phyloP scores from a whole-genome alignment of 1,140 invertebrate genomes.

The Ptiloglossa arizonensis region DNA sequence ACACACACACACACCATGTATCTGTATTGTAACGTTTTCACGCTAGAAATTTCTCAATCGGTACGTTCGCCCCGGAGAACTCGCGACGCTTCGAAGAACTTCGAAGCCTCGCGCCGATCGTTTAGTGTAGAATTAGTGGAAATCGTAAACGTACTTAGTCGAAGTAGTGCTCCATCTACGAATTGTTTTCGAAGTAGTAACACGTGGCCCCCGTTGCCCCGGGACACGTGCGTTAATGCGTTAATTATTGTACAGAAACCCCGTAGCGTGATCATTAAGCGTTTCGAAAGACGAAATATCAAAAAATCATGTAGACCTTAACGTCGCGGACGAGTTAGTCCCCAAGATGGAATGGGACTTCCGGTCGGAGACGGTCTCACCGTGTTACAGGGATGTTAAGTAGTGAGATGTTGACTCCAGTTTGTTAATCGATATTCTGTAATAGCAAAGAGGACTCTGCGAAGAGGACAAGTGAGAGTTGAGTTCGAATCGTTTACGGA shows the following conservation, averaged over 20 bases:
- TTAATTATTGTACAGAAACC: background rate
- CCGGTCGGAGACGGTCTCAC: background rate
- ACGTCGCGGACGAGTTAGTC: background rate
- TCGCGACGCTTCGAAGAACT: constrained; percentile 1
- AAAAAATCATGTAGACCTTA: constrained; percentile 1
- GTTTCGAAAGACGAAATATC: background rate
- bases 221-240: background rate
- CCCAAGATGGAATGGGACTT: background rate
- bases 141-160: constrained; percentile 9
- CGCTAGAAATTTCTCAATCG: background rate
- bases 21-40: constrained; percentile 17
- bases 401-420: constrained; percentile 12
- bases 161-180: constrained; percentile 4
- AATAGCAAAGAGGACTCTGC: background rate
- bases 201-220: constrained; percentile 3
- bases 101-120: constrained; percentile 5
- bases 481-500: background rate
- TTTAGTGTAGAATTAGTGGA: constrained; percentile 22
- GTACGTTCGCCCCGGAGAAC: background rate
- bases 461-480: background rate
- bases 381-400: background rate
- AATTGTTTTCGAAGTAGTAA: constrained; percentile 21
- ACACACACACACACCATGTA: no score
- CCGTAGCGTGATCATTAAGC: background rate
- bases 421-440: constrained; percentile 19